phyloP scores from a whole-genome alignment of 2,113 vertebrate genomes.

The Sander lucioperca region DNA sequence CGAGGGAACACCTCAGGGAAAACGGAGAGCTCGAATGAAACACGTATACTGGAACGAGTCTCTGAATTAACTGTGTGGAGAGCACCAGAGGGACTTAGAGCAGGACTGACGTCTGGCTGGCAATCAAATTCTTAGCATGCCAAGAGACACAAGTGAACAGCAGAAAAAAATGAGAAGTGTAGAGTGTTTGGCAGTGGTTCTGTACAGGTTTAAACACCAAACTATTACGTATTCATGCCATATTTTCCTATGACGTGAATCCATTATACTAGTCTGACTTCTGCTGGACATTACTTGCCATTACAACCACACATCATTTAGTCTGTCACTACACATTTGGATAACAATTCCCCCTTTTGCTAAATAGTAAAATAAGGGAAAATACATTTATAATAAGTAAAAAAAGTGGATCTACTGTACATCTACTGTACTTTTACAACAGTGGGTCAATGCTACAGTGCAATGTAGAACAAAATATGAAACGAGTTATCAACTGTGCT shows the following conservation, averaged over 20 bases:
- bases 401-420: background rate
- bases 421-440: background rate
- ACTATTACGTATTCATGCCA: slow-evolving; percentile 12
- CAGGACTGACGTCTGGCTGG: slow-evolving; percentile 43
- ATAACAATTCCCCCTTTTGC: fast-evolving
- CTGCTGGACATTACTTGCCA: slow-evolving; percentile 77
- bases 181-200: background rate
- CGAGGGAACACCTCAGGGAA: slow-evolving; percentile 54
- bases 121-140: slow-evolving; percentile 29
- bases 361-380: background rate
- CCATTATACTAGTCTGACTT: slow-evolving; percentile 75
- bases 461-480: slow-evolving; percentile 8
- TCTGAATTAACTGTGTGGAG: slow-evolving; percentile 61
- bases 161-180: slow-evolving; percentile 14
- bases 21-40: slow-evolving; percentile 37
- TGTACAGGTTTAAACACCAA: slow-evolving; percentile 17
- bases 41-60: slow-evolving; percentile 43
- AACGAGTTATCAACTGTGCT: slow-evolving; percentile 20
- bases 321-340: background rate
- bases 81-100: slow-evolving; percentile 56
- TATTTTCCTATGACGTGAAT: slow-evolving; percentile 22
- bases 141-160: slow-evolving; percentile 24
- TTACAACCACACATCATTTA: slow-evolving; percentile 49
- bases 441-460: background rate
- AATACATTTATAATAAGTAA: background rate